Base-by-base conservation (phyloP, 2,888 invertebrate genomes). In the Caenorhabditis sulstoni region DNA sequence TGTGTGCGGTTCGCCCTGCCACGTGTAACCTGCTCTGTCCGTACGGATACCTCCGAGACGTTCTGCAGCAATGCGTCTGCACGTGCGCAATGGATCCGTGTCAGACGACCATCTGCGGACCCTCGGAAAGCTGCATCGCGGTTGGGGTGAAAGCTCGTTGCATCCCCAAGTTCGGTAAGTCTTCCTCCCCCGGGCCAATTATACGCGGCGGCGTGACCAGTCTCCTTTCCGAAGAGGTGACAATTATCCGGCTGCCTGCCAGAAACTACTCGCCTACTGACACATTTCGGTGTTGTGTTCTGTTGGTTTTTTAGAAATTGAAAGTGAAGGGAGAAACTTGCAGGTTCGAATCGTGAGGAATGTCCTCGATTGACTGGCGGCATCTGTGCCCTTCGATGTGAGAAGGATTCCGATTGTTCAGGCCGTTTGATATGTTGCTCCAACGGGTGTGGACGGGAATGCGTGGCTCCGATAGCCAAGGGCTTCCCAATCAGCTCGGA, bases 381-480 rank as follows among this genome's bases (percentile, higher is more conserved):
- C n/a, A 55, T 82, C 11, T 88, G 88, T 62, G 81, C 84, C n/a
- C 61, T 86, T 22, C 79, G 85, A 50, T 88, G 88, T 58, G 79
- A 80, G 12, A 67, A 71, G 14, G 88, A 88, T 64, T 41, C 78
- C 8, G 88, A 88, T 53, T 88, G 88, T 59, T 61, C 50, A 35
- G 82, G 83, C 39, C 50, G 84, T 3, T 66, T 86, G 62, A 85
- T 87, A 35, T 88, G 88, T 58, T 88, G 88, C 55, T 73, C 75
- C 35, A 88, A 87, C 66, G 88, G 88, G 20, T 88, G 88, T 71
- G 88, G 88, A 0, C 47, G 76, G n/a, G 87, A 87, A 70, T 88
- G 88, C 62, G 86, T 87, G 3, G 79, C 78, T 23, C 86, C 86
- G 11, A 79, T 87, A 14, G 61, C 81, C 1, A 47, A 53, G 8